phyloP scores from a whole-genome alignment of 2,888 invertebrate genomes.

The Orthosia gracilis region DNA sequence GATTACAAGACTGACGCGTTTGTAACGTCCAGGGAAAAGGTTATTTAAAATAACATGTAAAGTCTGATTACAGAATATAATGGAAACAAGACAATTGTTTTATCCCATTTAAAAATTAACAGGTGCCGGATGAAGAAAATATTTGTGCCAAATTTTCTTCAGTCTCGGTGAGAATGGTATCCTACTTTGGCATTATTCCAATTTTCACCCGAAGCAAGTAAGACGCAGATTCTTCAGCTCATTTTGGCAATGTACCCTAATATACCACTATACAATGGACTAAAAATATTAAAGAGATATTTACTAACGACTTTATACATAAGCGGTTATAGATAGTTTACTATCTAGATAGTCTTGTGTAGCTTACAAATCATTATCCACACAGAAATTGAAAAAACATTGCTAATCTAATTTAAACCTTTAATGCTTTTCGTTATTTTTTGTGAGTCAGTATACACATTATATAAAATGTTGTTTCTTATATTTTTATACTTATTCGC shows the following conservation, averaged over 20 bases:
- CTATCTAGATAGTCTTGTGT: background rate
- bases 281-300: constrained; percentile 54
- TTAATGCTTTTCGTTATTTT: constrained; percentile 17
- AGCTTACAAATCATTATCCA: constrained; percentile 22
- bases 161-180: constrained; percentile 80
- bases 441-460: constrained; percentile 6
- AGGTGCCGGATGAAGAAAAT: constrained; percentile 82
- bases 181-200: constrained; percentile 85
- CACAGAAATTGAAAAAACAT: constrained; percentile 11
- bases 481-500: constrained; percentile 14
- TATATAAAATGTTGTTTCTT: constrained; percentile 11
- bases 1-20: constrained; percentile 4
- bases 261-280: constrained; percentile 52
- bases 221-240: constrained; percentile 82
- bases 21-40: background rate
- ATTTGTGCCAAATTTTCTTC: constrained; percentile 87
- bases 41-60: constrained; percentile 1
- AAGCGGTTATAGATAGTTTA: constrained; percentile 12
- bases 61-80: constrained; percentile 2
- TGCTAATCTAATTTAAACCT: constrained; percentile 11
- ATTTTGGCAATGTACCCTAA: constrained; percentile 83
- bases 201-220: constrained; percentile 80
- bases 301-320: constrained; percentile 28
- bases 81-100: constrained; percentile 28
- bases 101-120: constrained; percentile 69